These are phyloP conservation scores for Liolophura sinensis DNA, from an alignment of 1,140 invertebrate genomes.

Conservation along the genomic window DNA sequence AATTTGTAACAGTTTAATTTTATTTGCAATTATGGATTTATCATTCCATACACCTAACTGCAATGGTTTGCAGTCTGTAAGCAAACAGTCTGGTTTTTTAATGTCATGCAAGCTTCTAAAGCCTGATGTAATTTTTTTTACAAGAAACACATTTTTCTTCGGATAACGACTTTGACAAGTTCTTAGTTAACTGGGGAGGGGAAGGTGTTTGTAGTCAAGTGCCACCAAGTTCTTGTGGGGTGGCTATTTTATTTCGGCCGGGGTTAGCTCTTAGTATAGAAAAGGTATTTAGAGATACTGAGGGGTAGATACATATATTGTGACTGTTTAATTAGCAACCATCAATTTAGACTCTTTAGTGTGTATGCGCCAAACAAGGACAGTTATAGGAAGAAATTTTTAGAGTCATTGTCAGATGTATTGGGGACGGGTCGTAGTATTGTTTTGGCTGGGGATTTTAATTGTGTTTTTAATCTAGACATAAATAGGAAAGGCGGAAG, in stretches of 20 bases:
- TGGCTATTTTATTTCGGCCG: conserved; percentile 1
- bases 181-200: not conserved
- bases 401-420: not conserved
- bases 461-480: conserved; percentile 1
- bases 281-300: conserved; percentile 2
- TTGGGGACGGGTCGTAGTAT: not conserved
- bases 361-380: conserved; percentile 10
- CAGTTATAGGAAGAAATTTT: not conserved
- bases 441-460: conserved; percentile 6
- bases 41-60: conserved; percentile 3
- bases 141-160: conserved; percentile 12
- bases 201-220: conserved; percentile 1
- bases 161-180: no score
- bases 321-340: conserved; percentile 1
- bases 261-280: not conserved
- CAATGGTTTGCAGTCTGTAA: not conserved
- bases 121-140: conserved; percentile 5
- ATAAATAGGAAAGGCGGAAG: conserved; percentile 10
- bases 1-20: no score
- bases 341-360: conserved; percentile 1
- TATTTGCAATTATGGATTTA: no score
- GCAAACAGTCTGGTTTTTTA: not conserved
- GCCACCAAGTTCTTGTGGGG: not conserved
- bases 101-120: no score
- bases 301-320: conserved; percentile 5